phyloP scores from a whole-genome alignment of 2,113 vertebrate genomes.

The Erpornis zantholeuca region DNA sequence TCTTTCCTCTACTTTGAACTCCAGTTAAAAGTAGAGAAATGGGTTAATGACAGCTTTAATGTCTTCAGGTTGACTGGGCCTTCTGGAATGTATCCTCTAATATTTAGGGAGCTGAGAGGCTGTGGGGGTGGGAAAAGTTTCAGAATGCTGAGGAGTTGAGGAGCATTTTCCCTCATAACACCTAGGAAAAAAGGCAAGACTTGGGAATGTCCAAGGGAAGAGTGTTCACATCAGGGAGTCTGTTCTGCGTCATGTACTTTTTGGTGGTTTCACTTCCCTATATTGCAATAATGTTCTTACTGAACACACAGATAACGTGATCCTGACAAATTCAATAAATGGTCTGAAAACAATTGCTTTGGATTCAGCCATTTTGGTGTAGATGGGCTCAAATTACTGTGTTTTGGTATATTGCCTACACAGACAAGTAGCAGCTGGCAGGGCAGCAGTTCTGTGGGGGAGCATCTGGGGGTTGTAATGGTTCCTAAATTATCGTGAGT shows the following conservation, averaged over 20 bases:
- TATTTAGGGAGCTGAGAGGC: background rate
- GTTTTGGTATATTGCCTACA: background rate
- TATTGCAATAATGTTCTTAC: background rate
- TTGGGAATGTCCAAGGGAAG: background rate
- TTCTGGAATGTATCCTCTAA: background rate
- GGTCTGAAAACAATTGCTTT: background rate
- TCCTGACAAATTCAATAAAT: background rate
- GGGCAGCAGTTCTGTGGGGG: background rate
- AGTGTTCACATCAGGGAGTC: background rate
- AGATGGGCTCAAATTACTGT: background rate
- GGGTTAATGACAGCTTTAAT: background rate
- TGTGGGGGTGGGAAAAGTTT: background rate
- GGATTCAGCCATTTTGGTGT: background rate
- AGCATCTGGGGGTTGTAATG: background rate
- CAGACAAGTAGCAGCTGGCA: background rate
- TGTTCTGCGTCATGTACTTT: rapidly evolving
- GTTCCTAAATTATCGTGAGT: slow-evolving; percentile 5
- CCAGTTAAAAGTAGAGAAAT: background rate
- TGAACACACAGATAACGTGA: background rate
- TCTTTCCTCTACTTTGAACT: background rate
- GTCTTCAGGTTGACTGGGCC: background rate
- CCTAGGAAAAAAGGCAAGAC: background rate
- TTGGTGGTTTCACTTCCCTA: background rate
- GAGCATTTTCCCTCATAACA: background rate
- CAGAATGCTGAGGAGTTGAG: background rate